These are phyloP conservation scores for Acrocephalus kingi DNA, from an alignment of 2,113 vertebrate species.

Conservation along the genomic window DNA sequence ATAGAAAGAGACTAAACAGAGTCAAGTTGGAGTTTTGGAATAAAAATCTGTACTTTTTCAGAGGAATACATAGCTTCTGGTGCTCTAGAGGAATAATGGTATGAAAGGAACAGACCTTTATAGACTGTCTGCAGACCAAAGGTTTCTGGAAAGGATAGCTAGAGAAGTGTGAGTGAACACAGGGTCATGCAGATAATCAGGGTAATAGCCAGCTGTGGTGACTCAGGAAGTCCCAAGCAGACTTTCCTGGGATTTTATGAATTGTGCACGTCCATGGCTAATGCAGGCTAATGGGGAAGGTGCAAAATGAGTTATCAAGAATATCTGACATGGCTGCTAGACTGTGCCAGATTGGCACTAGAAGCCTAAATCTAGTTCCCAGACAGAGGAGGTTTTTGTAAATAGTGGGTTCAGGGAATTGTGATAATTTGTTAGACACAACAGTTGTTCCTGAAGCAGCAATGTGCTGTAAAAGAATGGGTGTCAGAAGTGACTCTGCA, in stretches of 20 bases:
- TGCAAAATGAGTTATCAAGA: not conserved
- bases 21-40: not conserved
- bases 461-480: not conserved
- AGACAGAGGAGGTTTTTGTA: not conserved
- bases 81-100: not conserved
- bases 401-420: not conserved
- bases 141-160: not conserved
- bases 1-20: not conserved
- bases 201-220: not conserved
- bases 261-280: fast-evolving
- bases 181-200: not conserved
- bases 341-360: not conserved
- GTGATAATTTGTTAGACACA: not conserved
- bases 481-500: not conserved
- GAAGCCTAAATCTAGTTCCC: not conserved
- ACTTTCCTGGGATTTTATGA: not conserved
- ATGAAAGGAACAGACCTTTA: not conserved
- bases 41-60: not conserved
- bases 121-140: not conserved
- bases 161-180: not conserved
- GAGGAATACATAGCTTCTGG: not conserved
- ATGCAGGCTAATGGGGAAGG: not conserved
- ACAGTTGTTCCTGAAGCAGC: not conserved
- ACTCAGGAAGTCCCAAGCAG: not conserved
- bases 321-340: not conserved